phyloP scores from a whole-genome alignment of 2,113 vertebrate genomes.

The Odocoileus hemionus region DNA sequence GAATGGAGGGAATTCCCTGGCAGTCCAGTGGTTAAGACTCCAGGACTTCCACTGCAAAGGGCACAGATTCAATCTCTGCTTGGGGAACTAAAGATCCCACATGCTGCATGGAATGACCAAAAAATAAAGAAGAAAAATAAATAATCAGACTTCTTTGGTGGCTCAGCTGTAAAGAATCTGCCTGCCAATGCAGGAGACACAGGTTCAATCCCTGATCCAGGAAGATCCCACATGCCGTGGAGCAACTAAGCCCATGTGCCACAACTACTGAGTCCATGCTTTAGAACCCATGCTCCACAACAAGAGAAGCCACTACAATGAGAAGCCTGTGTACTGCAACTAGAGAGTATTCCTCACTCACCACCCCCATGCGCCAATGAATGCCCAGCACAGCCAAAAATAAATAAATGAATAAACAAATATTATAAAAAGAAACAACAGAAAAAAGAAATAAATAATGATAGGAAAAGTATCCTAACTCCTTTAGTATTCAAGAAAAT shows the following conservation, averaged over 20 bases:
- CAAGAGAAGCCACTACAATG: background rate
- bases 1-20: background rate
- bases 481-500: background rate
- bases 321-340: background rate
- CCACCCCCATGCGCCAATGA: fast-evolving
- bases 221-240: background rate
- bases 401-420: background rate
- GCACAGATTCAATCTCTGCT: background rate
- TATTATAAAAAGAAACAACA: background rate
- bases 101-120: background rate
- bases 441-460: background rate
- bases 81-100: background rate
- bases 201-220: background rate
- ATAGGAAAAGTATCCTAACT: background rate
- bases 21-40: background rate
- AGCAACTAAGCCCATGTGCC: background rate
- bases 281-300: background rate
- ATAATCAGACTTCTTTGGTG: background rate
- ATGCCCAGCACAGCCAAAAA: background rate
- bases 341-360: background rate
- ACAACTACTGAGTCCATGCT: background rate
- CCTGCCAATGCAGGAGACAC: background rate
- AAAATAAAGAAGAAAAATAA: background rate
- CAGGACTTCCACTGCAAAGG: background rate
- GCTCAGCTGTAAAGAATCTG: background rate